Percentiles rank a stretch among this genome's conserved stretches.
These are phyloP conservation scores for Formicarius rufipectus DNA, from an alignment of 2,113 vertebrate species.

Conservation along the genomic window DNA sequence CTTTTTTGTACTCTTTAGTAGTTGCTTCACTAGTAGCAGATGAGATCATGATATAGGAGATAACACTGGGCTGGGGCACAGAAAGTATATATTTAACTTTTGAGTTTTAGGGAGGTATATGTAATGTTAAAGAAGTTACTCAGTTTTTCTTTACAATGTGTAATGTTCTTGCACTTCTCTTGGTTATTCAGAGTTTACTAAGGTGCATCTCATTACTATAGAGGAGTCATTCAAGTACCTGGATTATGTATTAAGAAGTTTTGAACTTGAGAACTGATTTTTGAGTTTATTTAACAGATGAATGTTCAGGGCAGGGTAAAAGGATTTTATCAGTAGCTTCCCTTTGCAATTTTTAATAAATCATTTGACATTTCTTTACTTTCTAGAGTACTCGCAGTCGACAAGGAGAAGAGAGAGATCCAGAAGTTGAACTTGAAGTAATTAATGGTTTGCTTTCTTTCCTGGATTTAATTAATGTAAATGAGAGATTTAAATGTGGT, in stretches of 20 bases:
- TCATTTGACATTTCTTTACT: slow-evolving; percentile 33
- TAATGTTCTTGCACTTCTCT: background rate
- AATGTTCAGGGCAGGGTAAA: background rate
- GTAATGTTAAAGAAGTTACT: background rate
- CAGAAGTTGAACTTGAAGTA: slow-evolving; percentile 96
- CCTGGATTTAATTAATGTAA: background rate
- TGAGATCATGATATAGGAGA: background rate
- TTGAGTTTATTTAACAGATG: background rate
- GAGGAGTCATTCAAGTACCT: background rate
- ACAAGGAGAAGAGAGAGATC: slow-evolving; percentile 96
- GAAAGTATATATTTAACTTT: background rate
- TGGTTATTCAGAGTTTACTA: background rate
- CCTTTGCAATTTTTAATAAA: background rate
- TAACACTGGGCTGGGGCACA: background rate
- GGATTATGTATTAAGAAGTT: background rate
- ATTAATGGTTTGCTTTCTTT: slow-evolving; percentile 28
- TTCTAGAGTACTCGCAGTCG: slow-evolving; percentile 94
- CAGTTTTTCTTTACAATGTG: background rate
- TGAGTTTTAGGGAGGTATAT: background rate
- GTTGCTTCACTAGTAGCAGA: background rate
- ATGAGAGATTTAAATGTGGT: background rate
- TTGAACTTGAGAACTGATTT: background rate
- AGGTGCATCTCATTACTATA: background rate
- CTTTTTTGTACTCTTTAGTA: background rate
- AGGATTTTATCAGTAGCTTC: background rate